Percentiles rank a stretch among this genome's conserved stretches.
Evolutionary conservation across 2,888 invertebrate genomes (phyloP).

Genomic region (Neoascia interrupta): DNA sequence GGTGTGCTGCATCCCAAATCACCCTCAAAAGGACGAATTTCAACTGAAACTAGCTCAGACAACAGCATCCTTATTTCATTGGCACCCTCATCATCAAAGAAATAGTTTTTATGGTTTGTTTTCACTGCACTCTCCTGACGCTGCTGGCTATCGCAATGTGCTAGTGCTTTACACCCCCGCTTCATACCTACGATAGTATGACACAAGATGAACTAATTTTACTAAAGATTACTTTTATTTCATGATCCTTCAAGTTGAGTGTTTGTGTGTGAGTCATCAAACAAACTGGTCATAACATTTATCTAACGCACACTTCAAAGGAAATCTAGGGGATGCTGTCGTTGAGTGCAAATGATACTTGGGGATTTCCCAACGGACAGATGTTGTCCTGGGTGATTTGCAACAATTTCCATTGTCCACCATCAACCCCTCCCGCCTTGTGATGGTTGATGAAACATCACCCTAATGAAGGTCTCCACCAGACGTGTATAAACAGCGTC

Average conservation of each 20-base stretch:
- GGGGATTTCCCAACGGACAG: conserved; percentile 55
- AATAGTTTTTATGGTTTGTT: conserved; percentile 57
- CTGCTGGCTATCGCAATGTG: background rate
- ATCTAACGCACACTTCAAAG: conserved; percentile 58
- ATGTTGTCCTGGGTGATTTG: conserved; percentile 51
- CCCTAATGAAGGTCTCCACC: conserved; percentile 62
- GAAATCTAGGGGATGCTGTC: too few relatives aligned
- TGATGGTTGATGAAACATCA: conserved; percentile 17
- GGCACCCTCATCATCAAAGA: conserved; percentile 32
- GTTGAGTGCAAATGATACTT: conserved; percentile 28
- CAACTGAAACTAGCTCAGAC: too few relatives aligned
- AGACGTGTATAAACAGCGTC: too few relatives aligned
- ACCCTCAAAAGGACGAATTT: too few relatives aligned
- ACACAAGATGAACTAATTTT: conserved; percentile 41
- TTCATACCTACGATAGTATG: conserved; percentile 3
- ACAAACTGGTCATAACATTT: conserved; percentile 59
- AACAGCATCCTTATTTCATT: conserved; percentile 56
- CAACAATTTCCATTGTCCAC: conserved; percentile 12
- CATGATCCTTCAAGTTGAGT: conserved; percentile 37
- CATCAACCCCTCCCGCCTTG: background rate
- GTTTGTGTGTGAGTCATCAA: conserved; percentile 42
- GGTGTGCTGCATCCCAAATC: too few relatives aligned
- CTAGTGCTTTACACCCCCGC: too few relatives aligned
- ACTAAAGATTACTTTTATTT: conserved; percentile 50
- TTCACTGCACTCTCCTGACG: too few relatives aligned